Conservation (phyloP, 1,140 invertebrate genomes). For the Pantala flavescens region DNA sequence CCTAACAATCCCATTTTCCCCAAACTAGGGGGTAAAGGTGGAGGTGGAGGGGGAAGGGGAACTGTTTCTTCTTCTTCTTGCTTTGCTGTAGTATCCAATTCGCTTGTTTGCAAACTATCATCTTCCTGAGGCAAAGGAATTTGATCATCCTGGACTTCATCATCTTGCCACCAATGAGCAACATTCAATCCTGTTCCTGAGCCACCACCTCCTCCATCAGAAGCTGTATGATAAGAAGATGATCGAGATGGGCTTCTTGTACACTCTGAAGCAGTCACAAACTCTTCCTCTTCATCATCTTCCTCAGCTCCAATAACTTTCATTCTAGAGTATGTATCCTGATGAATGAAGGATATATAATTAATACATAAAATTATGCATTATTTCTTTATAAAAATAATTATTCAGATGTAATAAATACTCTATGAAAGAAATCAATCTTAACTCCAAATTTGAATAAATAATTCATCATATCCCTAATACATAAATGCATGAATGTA, state of each 20-base stretch:
- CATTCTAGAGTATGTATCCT: slow-evolving; percentile 18
- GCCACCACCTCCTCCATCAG: slow-evolving; percentile 43
- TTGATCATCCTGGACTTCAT: background rate
- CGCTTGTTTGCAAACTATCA: background rate
- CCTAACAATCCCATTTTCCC: background rate
- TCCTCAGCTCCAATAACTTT: slow-evolving; percentile 23
- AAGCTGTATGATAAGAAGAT: slow-evolving; percentile 53
- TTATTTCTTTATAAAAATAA: too few relatives aligned
- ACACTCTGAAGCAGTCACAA: slow-evolving; percentile 54
- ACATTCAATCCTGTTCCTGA: background rate
- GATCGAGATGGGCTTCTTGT: slow-evolving; percentile 49
- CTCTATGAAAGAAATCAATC: too few relatives aligned
- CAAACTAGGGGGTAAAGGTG: background rate
- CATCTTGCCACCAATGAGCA: background rate
- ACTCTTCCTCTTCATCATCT: slow-evolving; percentile 45
- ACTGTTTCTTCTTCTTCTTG: background rate
- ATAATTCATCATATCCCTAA: too few relatives aligned
- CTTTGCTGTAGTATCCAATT: slow-evolving; percentile 1
- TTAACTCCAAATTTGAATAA: too few relatives aligned
- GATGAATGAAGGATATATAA: background rate
- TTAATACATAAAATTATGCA: too few relatives aligned
- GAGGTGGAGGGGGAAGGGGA: slow-evolving; percentile 3
- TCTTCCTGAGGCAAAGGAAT: background rate
- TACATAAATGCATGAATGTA: too few relatives aligned
- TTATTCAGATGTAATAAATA: too few relatives aligned